phyloP scores from a whole-genome alignment of 2,888 invertebrate species.

The Orthosia gothica region DNA sequence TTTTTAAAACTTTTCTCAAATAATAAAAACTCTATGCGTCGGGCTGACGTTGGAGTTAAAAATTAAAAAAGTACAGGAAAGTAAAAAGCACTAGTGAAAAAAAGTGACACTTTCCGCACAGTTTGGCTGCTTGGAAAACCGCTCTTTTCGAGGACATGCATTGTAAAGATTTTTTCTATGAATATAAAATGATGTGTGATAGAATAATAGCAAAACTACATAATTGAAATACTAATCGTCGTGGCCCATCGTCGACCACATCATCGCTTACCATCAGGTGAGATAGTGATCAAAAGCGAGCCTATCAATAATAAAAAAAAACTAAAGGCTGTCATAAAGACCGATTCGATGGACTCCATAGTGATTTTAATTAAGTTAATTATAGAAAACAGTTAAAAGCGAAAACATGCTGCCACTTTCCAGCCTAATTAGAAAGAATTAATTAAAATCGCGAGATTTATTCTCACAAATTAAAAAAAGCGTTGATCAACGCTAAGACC shows the following conservation, averaged over 20 bases:
- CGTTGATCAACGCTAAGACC: conserved; percentile 6
- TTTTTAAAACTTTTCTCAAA: too few species aligned
- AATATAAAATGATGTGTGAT: neutral
- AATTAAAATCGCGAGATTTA: conserved; percentile 20
- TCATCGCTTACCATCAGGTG: too few species aligned
- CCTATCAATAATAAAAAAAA: too few species aligned
- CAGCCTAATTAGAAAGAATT: conserved; percentile 34
- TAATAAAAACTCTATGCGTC: too few species aligned
- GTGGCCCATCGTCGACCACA: too few species aligned
- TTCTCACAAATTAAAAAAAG: conserved; percentile 30
- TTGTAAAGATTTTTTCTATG: neutral
- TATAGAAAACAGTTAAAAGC: conserved; percentile 24
- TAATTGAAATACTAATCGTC: neutral
- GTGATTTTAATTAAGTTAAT: conserved; percentile 26
- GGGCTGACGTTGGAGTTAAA: too few species aligned
- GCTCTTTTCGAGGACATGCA: too few species aligned
- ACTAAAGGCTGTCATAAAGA: neutral
- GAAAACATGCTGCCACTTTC: conserved; percentile 36
- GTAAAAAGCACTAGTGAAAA: too few species aligned
- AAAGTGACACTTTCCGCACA: too few species aligned
- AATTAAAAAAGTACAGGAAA: too few species aligned
- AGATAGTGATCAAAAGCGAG: too few species aligned
- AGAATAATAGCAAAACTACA: neutral
- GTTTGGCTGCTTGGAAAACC: too few species aligned
- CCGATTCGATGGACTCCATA: neutral